Evolutionary conservation across 2,888 invertebrate species (phyloP), one percentile per base, ranked within the genome.

Genomic region (Thecocarcelia acutangulata): DNA sequence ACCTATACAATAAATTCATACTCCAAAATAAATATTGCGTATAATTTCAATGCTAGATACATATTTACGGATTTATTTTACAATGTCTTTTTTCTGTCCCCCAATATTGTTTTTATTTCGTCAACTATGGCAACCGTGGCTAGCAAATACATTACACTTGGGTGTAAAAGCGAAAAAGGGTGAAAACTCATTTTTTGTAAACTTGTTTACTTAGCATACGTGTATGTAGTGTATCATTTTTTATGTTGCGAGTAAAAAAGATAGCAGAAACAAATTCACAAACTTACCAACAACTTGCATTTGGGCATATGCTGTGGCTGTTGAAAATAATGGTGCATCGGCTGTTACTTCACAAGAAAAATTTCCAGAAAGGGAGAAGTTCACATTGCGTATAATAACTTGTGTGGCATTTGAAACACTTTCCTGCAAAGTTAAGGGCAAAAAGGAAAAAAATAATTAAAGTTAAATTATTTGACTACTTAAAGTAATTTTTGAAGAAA

Each of bases 231-330:
- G 33, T 1, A 33, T 8, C 1, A 17, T 52, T 33, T 59, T 58
- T 44, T 15, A 37, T 24, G 15, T 15, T 12, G 56, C 40, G 52
- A 9, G 48, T 66, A 42, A 63, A 40, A 48, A 37, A 11, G 15
- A 59, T n/a, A n/a, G n/a, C 19, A 11, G 6, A 69, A 19, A 5
- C 19, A 48, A 59, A 15, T 21, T 9, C 5, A 19, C 3, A 69
- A 85, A 91, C 94, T 93, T 90, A 95, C 95, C 94, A 76, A 94
- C 94, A 87, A 95, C 94, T 86, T 94, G 93, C 92, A 95, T 93
- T 83, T 92, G 93, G 84, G 93, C 94, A 83, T 93, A 93, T 58
- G 92, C 94, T 77, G 92, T 92, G 69, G 93, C 93, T 0, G 94
- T 94, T 79, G 93, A 93, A 87, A 94, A 94, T 24, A 93, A 93